A percentile compares a stretch with the other conserved stretches of the same genome.
These are phyloP conservation scores for Drosophila kohkoa DNA, from an alignment of 1,140 invertebrate genomes.

Conservation along the genomic window DNA sequence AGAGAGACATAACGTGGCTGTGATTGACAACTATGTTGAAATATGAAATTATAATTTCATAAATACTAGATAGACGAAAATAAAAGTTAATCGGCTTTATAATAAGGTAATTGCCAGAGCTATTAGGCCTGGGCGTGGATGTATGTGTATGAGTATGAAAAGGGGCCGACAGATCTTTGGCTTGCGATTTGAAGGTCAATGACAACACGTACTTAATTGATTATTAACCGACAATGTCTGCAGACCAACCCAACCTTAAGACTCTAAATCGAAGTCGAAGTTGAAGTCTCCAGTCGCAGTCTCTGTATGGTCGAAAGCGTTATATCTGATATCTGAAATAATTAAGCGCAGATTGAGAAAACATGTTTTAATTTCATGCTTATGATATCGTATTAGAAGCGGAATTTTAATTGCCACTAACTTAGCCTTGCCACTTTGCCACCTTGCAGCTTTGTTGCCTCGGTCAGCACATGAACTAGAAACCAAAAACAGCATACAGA, in stretches of 20 bases:
- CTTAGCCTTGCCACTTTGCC: conserved; percentile 43
- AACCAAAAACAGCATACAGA: neutral
- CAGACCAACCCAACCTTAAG: conserved; percentile 1
- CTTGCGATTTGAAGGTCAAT: conserved; percentile 72
- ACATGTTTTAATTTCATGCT: conserved; percentile 82
- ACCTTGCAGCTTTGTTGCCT: conserved; percentile 21
- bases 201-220: conserved; percentile 76
- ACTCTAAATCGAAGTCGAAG: neutral
- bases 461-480: conserved; percentile 57
- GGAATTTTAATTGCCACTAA: conserved; percentile 78
- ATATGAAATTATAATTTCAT: conserved; percentile 80
- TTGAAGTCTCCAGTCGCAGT: too few relatives aligned
- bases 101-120: conserved; percentile 76
- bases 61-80: conserved; percentile 65
- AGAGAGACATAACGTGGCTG: conserved; percentile 52
- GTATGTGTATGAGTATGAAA: neutral
- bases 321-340: conserved; percentile 12
- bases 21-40: conserved; percentile 84
- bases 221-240: conserved; percentile 67
- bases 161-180: conserved; percentile 41
- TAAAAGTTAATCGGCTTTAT: conserved; percentile 75
- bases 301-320: neutral
- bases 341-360: conserved; percentile 56
- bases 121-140: conserved; percentile 73
- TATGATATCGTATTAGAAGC: conserved; percentile 72